Evolutionary conservation across 2,113 vertebrate species (phyloP).

Genomic region (Gymnorhina tibicen): DNA sequence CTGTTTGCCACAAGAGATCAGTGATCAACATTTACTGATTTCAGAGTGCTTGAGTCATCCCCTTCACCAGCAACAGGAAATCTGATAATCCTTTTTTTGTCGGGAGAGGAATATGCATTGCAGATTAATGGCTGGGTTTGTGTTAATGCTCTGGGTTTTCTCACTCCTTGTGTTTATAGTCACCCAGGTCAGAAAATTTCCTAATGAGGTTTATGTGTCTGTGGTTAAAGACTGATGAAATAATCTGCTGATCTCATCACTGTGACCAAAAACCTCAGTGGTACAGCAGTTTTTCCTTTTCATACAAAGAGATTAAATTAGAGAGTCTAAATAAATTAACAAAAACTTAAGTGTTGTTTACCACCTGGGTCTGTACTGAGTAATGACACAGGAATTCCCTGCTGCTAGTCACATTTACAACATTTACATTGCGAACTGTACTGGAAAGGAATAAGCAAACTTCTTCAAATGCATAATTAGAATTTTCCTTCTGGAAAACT

Average conservation of each 20-base stretch:
- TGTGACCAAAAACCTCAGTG: neutral
- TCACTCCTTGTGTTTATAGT: neutral
- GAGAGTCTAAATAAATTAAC: neutral
- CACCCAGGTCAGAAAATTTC: neutral
- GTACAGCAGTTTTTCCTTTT: neutral
- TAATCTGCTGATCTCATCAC: neutral
- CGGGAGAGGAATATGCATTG: neutral
- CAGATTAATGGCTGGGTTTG: neutral
- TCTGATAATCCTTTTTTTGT: neutral
- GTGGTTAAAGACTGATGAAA: neutral
- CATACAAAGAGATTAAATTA: neutral
- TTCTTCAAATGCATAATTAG: neutral
- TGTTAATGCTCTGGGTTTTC: neutral
- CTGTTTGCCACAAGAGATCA: neutral
- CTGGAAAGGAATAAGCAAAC: neutral
- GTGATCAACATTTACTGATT: neutral
- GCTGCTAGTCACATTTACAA: neutral
- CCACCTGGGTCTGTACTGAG: neutral
- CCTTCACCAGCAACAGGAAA: neutral
- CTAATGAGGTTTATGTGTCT: neutral
- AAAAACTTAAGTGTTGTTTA: neutral
- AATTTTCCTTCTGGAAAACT: constrained; percentile 13
- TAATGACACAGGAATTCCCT: neutral
- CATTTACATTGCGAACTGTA: neutral
- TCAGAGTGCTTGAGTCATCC: neutral